phyloP scores from a whole-genome alignment of 1,140 invertebrate species.

The Palaemon carinicauda region DNA sequence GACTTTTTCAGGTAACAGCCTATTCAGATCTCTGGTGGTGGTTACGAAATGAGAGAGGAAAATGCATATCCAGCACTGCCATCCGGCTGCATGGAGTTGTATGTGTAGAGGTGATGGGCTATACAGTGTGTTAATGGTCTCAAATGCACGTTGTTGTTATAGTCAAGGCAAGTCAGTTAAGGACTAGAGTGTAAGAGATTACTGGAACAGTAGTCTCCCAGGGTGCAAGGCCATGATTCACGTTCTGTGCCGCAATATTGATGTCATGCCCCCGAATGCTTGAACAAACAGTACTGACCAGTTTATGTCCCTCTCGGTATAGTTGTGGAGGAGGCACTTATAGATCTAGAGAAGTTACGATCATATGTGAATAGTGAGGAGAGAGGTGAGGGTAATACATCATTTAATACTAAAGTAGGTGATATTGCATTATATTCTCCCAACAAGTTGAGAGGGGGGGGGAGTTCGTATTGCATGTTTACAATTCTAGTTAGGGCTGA shows the following conservation, averaged over 20 bases:
- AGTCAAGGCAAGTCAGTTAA: too few relatives aligned
- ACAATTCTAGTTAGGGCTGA: slow-evolving; percentile 14
- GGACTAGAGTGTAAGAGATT: too few relatives aligned
- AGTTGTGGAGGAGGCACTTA: not conserved
- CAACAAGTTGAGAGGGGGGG: not conserved
- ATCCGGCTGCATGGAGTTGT: not conserved
- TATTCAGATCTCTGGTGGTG: not conserved
- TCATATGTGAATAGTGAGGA: not conserved
- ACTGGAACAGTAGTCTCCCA: too few relatives aligned
- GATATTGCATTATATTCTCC: slow-evolving; percentile 23
- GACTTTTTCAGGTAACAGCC: not conserved
- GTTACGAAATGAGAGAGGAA: not conserved
- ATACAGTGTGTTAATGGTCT: not conserved
- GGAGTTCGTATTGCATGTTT: not conserved
- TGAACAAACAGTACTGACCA: not conserved
- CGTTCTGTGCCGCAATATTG: not conserved
- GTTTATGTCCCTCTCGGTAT: not conserved
- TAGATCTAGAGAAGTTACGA: not conserved
- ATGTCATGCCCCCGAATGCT: not conserved
- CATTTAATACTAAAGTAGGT: not conserved
- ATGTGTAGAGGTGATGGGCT: not conserved
- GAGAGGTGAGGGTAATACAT: not conserved
- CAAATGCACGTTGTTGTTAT: not conserved
- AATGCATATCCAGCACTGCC: slow-evolving; percentile 1
- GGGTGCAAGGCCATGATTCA: not conserved